Base-by-base conservation (phyloP, 2,797 vertebrate species). In the Anniella stebbinsi region DNA sequence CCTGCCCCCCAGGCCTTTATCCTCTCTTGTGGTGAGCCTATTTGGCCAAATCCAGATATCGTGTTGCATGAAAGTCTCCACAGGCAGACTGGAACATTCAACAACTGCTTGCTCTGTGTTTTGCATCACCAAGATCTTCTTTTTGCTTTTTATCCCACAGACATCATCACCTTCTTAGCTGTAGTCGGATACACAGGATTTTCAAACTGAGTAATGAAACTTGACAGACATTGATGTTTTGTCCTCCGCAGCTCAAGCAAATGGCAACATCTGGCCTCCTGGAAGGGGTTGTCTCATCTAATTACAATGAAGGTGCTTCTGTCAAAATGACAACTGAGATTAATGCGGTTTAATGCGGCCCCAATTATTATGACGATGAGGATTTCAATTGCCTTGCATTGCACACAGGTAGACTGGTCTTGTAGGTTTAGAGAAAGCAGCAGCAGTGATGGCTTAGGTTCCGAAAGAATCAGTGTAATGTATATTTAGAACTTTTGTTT, bases 51-150 rank as follows among this genome's bases (percentile, higher is more conserved):
- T 87, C 33, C 28, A 57, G 33, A 87, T 57, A 51, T 30, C 30
- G 70, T 23, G 45, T 36, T 67, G 45, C 3, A 30, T 0, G 0
- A 92, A 82, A 92, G 10, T 80, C 78, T 23, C 72, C 81, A 84
- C 0, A 91, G 85, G 85, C 84, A 92, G 81, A 69, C 73, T 41
- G 63, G 80, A 75, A 77, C 51, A 6, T 41, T 88, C 89, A 94
- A 63, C 77, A 85, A 92, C 0, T 77, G 23, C 18, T 77, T 90
- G 80, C 36, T 41, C 84, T 21, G 45, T 78, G 80, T 51, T 88
- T 91, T 94, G 90, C 88, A 86, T 3, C 48, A 25, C 21, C 11
- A 30, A 93, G 1, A 63, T 72, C 82, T 76, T 90, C 25, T 45
- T 17, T 92, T 80, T 41, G 41, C 15, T 63, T 45, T 88, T 86